Evolutionary conservation across 2,113 vertebrate genomes (phyloP).

Genomic region (Myiozetetes cayanensis): DNA sequence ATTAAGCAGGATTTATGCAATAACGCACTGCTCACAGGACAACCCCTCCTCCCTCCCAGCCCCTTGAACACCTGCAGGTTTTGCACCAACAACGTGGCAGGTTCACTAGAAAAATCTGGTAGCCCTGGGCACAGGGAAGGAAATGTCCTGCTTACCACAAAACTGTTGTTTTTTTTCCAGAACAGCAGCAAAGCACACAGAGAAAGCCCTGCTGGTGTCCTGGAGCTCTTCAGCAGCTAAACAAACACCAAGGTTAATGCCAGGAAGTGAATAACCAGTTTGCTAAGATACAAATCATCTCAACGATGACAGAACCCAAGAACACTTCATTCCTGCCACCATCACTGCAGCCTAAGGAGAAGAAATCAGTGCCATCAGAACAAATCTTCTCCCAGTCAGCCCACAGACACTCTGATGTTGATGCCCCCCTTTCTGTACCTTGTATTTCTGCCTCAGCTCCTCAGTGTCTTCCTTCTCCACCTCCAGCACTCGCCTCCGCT

Average conservation of each 20-base stretch:
- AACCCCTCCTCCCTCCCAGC: background rate
- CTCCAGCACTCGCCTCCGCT: slow-evolving; percentile 93
- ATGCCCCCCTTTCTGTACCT: slow-evolving; percentile 71
- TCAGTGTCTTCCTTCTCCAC: slow-evolving; percentile 98
- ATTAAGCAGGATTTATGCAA: background rate
- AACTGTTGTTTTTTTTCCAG: background rate
- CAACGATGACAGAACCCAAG: background rate
- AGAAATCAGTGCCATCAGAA: background rate
- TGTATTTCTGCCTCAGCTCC: slow-evolving; percentile 97
- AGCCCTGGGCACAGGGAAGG: background rate
- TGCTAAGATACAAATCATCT: background rate
- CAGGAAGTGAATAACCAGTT: background rate
- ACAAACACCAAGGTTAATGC: background rate
- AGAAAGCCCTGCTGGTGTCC: background rate
- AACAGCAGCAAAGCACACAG: background rate
- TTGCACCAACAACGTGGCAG: background rate
- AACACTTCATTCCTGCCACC: background rate
- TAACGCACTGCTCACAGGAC: background rate
- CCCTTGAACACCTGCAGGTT: background rate
- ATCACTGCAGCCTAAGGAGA: fast-evolving
- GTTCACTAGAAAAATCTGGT: background rate
- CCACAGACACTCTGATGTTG: background rate
- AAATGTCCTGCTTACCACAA: background rate
- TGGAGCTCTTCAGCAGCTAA: background rate
- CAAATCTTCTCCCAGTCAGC: background rate